Percentiles rank a stretch among this genome's conserved stretches.
Evolutionary conservation across 2,113 vertebrate species (phyloP).

Genomic region (Hippocampus guttulatus): DNA sequence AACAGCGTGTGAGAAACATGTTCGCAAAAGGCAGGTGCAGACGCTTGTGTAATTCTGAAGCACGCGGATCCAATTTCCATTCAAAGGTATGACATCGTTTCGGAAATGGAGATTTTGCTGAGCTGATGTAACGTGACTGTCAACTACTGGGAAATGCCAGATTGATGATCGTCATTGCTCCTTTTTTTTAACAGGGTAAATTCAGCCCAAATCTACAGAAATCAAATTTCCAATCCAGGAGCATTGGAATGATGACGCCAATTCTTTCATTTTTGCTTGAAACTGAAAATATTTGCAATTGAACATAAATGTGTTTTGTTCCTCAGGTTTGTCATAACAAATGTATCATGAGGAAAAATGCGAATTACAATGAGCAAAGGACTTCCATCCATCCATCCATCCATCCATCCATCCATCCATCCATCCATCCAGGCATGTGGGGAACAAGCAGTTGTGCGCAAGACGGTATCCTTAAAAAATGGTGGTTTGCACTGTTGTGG

Average conservation of each 20-base stretch:
- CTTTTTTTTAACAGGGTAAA: background rate
- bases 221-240: background rate
- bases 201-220: background rate
- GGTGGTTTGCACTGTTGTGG: no score
- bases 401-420: no score
- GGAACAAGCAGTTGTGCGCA: no score
- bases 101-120: background rate
- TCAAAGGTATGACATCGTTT: background rate
- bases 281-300: no score
- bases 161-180: background rate
- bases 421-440: no score
- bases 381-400: no score
- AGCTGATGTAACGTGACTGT: slow-evolving; percentile 19
- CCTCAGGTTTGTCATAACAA: no score
- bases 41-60: slow-evolving; percentile 1
- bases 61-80: slow-evolving; percentile 3
- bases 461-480: no score
- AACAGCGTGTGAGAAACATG: background rate
- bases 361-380: no score
- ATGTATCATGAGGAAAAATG: no score
- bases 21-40: background rate
- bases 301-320: no score
- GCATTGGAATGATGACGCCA: background rate
- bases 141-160: slow-evolving; percentile 3
- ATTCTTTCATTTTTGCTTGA: background rate